These are phyloP conservation scores for Chrysochloris asiatica DNA, from an alignment of 2,113 vertebrate species.

Conservation along the genomic window DNA sequence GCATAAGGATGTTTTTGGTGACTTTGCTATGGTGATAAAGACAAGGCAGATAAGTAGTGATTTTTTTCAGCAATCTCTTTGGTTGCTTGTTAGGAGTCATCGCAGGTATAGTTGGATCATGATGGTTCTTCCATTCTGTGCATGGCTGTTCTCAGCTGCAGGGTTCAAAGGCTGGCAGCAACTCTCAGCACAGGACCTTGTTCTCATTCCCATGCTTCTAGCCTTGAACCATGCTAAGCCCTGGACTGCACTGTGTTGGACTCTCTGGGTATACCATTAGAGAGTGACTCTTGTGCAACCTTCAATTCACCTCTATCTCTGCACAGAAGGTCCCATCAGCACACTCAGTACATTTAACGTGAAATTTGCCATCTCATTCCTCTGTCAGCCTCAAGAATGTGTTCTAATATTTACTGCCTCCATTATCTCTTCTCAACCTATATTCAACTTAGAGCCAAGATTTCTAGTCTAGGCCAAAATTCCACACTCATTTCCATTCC, in stretches of 20 bases:
- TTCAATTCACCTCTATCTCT: background rate
- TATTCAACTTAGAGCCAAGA: background rate
- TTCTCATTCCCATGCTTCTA: no score
- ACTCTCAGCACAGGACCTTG: no score
- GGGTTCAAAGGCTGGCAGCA: no score
- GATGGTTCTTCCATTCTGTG: background rate
- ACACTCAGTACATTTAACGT: background rate
- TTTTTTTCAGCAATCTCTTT: background rate
- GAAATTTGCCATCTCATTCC: background rate
- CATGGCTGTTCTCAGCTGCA: no score
- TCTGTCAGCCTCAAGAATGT: background rate
- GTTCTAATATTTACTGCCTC: background rate
- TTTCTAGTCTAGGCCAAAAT: background rate
- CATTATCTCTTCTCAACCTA: background rate
- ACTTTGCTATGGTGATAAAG: background rate
- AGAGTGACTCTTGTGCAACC: background rate
- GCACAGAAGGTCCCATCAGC: background rate
- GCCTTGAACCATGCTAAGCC: no score
- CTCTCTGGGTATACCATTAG: no score
- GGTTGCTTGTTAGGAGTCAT: background rate
- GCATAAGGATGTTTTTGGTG: background rate
- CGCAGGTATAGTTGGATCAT: background rate
- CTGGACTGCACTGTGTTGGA: no score
- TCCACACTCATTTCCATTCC: no score
- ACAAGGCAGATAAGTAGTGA: background rate